A percentile compares a stretch with the other conserved stretches of the same genome.
Evolutionary conservation across 2,113 vertebrate species (phyloP).

Genomic region (Podarcis muralis): DNA sequence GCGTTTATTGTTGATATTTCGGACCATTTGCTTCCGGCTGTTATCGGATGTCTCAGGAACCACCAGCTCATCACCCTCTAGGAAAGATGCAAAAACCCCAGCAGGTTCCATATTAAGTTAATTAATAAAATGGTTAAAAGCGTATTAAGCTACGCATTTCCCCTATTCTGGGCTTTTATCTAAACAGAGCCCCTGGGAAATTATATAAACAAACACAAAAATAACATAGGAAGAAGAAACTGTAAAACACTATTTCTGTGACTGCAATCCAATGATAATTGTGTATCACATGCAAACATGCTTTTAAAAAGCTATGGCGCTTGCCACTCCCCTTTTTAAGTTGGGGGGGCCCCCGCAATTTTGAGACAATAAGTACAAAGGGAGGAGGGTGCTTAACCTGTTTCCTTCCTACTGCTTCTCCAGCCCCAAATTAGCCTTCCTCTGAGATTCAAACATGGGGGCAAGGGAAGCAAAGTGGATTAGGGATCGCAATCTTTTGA

Average conservation of each 20-base stretch:
- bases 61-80: constrained; percentile 96
- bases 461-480: not conserved
- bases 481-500: too few relatives aligned
- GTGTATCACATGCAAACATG: not conserved
- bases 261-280: not conserved
- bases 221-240: not conserved
- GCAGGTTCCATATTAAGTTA: not conserved
- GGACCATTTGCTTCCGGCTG: constrained; percentile 98
- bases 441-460: not conserved
- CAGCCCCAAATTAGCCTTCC: not conserved
- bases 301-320: not conserved
- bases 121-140: not conserved
- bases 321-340: not conserved
- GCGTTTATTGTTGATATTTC: constrained; percentile 96
- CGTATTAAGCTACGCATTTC: not conserved
- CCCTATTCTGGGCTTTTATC: too few relatives aligned
- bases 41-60: constrained; percentile 97
- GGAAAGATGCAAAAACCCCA: constrained; percentile 37
- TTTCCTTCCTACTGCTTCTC: not conserved
- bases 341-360: too few relatives aligned
- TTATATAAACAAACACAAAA: not conserved
- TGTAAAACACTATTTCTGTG: not conserved
- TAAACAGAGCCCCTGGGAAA: not conserved
- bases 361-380: not conserved
- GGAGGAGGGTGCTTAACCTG: not conserved